Evolutionary conservation across 2,797 vertebrate species (phyloP), one percentile per base, ranked within the genome.

Genomic region (Epinephelus awoara): DNA sequence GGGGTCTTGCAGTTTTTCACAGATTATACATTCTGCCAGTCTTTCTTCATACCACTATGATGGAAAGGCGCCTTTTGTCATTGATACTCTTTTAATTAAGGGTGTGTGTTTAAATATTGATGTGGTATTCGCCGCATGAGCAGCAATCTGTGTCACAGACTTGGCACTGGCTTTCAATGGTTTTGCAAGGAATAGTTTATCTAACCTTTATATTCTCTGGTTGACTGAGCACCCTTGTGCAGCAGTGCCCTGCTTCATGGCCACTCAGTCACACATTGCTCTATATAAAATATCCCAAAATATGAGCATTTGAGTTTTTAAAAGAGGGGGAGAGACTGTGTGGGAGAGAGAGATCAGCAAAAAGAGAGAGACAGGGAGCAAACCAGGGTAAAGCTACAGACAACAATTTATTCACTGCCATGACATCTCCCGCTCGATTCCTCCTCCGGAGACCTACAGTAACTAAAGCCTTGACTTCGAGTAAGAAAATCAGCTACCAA

Each of bases 361-460:
- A 40, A 17, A 34, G 34, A 63, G 10, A 9, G n/a, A 57, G 38
- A 69, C 29, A 64, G 14, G 18, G 54, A 75, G 29, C 23, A 51
- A 84, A 74, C 51, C 67, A 73, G 23, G n/a, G 44, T 64, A 75
- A 52, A 80, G 47, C 15, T 63, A 44, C 44, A 71, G 66, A 77
- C 71, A 71, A 61, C 79, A 69, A 69, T 88, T 54, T 78, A 73
- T 81, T 84, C 58, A 67, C 49, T 71, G 23, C 50, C 62, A 17
- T 72, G 78, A 79, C 76, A 67, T 84, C 75, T 84, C 49, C 18
- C 9, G 14, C 72, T 77, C 18, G 34, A 82, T 83, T 77, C 21
- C 10, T 40, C 49, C 76, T 79, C 67, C 64, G 46, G 5, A 80
- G 79, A 55, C 49, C 25, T 23, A 27, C 42, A 72, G 55, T 67